Evolutionary conservation across 1,140 invertebrate genomes (phyloP).

Genomic region (Cotesia glomerata): DNA sequence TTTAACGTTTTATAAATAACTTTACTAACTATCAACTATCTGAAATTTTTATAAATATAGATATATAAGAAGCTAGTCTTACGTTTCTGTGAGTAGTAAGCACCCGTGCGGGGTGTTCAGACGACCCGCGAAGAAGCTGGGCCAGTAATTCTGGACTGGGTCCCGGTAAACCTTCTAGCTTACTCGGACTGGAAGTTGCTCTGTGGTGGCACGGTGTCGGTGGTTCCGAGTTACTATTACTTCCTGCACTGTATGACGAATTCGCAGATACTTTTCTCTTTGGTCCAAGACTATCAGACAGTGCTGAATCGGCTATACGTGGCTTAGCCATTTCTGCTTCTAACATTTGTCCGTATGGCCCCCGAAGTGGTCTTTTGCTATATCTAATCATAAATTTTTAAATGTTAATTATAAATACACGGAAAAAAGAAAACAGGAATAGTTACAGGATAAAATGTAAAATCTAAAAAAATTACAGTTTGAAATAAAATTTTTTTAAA

Average conservation of each 20-base stretch:
- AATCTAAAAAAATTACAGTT: no score
- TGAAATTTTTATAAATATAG: background rate
- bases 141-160: slow-evolving; percentile 75
- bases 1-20: background rate
- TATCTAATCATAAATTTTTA: slow-evolving; percentile 61
- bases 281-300: slow-evolving; percentile 48
- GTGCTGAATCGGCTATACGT: slow-evolving; percentile 49
- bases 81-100: slow-evolving; percentile 55
- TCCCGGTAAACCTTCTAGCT: slow-evolving; percentile 71
- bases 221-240: slow-evolving; percentile 52
- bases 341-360: slow-evolving; percentile 83
- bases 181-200: slow-evolving; percentile 80
- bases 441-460: no score
- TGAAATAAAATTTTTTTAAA: no score
- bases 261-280: slow-evolving; percentile 56
- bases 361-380: slow-evolving; percentile 76
- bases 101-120: slow-evolving; percentile 70
- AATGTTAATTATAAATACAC: slow-evolving; percentile 14
- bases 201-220: slow-evolving; percentile 70
- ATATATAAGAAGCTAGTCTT: slow-evolving; percentile 36
- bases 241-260: slow-evolving; percentile 52
- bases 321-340: slow-evolving; percentile 83
- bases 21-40: background rate
- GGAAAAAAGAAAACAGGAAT: no score
- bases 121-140: slow-evolving; percentile 76